Base-by-base conservation (phyloP, 2,888 invertebrate genomes). In the Lasius fuliginosus region DNA sequence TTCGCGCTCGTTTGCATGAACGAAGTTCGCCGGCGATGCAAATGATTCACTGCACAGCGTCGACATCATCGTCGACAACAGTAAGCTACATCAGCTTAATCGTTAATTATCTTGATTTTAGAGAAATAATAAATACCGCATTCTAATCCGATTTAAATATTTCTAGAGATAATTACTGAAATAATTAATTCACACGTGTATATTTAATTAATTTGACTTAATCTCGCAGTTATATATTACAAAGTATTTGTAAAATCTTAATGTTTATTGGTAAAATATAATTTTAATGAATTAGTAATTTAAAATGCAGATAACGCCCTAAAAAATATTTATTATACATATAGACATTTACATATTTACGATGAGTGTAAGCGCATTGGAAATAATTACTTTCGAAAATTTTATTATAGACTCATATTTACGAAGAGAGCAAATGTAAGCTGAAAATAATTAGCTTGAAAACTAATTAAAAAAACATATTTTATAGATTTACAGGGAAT, bases 1-100 rank as follows among this genome's bases (percentile, higher is more conserved):
- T 74, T 53, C n/a, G 40, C 8, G 27, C 23, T 65, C 40, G n/a
- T 67, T 77, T 68, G 12, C 40, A 68, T 56, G 8, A 67, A 67
- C 18, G n/a, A 77, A 56, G 56, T 77, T 68, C n/a, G 12, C 2
- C 15, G 42, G 11, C 15, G 12, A 79, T 79, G 36, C 36, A 60
- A 79, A 60, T 71, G 2, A 73, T 73, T 60, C 27, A 62, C 23
- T 18, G 46, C 46, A 53, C n/a, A 40, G 33, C 23, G 6, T 11
- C 18, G 18, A 33, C 33, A 46, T 23, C 15, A 46, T 58, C 18
- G 18, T 40, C 46, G 18, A 33, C 8, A 46, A 71, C 1, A 58
- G 23, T 33, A 18, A 58, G 27, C 12, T 53, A 53, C 18, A 27
- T 76, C 30, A 11, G 1, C 18, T 27, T 4, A 68, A 23, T 71